Conservation (phyloP, 30 jellyfish, hydroid and myxozoan species). For the Hydractinia symbiolongicarpus region DNA sequence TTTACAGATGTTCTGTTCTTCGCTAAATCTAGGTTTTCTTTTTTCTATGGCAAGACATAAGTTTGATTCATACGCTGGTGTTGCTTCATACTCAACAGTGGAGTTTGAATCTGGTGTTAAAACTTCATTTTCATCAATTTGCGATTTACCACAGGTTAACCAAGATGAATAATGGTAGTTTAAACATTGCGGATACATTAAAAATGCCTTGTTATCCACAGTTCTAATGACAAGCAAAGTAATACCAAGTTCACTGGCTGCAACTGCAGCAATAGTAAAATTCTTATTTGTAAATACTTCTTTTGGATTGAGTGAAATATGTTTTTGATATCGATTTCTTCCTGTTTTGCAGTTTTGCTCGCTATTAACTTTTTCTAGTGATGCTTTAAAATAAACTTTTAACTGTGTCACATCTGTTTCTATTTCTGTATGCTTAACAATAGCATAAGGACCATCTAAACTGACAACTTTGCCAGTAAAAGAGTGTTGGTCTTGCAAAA, state of each 20-base stretch:
- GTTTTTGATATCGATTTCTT: conserved; percentile 28
- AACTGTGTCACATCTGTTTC: background rate
- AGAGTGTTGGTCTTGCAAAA: conserved; percentile 15
- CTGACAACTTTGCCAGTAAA: conserved; percentile 38
- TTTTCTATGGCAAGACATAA: conserved; percentile 14
- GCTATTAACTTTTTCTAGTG: conserved; percentile 43
- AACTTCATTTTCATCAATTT: conserved; percentile 21
- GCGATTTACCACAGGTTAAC: conserved; percentile 59
- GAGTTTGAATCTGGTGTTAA: conserved; percentile 39
- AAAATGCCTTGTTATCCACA: conserved; percentile 56
- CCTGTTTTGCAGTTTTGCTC: background rate
- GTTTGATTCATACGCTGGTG: conserved; percentile 43
- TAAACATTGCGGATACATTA: conserved; percentile 47
- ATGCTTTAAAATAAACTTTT: conserved; percentile 53
- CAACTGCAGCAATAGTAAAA: conserved; percentile 47
- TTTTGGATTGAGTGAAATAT: conserved; percentile 5
- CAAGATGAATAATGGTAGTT: conserved; percentile 59
- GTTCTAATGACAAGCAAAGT: conserved; percentile 46
- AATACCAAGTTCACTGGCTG: conserved; percentile 69
- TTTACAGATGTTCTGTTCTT: background rate
- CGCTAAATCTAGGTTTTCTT: background rate
- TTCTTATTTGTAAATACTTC: conserved; percentile 21
- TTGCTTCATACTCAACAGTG: conserved; percentile 71
- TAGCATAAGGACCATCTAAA: conserved; percentile 44
- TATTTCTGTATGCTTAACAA: conserved; percentile 16